Base-by-base conservation (phyloP, 2,888 invertebrate genomes). In the Hartigia nigra region DNA sequence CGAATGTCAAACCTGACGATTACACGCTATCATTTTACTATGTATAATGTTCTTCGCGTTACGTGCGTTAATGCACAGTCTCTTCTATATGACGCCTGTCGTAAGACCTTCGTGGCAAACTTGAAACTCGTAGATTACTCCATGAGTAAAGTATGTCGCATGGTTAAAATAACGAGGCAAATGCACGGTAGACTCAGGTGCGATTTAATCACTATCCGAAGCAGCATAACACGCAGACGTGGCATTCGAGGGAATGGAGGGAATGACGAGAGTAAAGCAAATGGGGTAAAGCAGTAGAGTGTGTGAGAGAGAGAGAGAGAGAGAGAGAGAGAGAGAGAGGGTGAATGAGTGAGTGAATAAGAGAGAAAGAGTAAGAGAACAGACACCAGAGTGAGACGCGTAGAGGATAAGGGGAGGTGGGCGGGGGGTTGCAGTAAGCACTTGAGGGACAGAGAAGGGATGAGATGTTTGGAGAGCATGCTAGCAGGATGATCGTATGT, bases 381-480 rank as follows among this genome's bases (percentile, higher is more conserved):
- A 4, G 39, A 39, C 14, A 39, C 39, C 14, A 14, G 14, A 1
- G 39, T 5, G 39, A 5, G 39, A 39, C 14, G 39, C 12, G 14
- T 4, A n/a, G 1, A 14, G 14, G 39, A 23, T 23, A 23, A 14
- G 39, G 23, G 39, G 39, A 5, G 0, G 39, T n/a, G 12, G 12
- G 37, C 0, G 23, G 23, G 37, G 37, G 39, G 23, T 14, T 23
- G 39, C 23, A 23, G 23, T 9, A 23, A 2, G 39, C 39, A 39
- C 23, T 39, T 39, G 39, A 23, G 23, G 78, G 74, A 77, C 70
- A 77, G 76, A 70, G 12, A 75, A 77, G 79, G 80, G 81, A 80
- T 77, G 81, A 79, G 79, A 81, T 81, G 80, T 81, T 81, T 81
- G 81, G 76, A 80, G 79, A 79, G 78, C 76, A 80, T 81, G 76